Base-by-base conservation (phyloP, 2,888 invertebrate genomes). In the Xestia c-nigrum region DNA sequence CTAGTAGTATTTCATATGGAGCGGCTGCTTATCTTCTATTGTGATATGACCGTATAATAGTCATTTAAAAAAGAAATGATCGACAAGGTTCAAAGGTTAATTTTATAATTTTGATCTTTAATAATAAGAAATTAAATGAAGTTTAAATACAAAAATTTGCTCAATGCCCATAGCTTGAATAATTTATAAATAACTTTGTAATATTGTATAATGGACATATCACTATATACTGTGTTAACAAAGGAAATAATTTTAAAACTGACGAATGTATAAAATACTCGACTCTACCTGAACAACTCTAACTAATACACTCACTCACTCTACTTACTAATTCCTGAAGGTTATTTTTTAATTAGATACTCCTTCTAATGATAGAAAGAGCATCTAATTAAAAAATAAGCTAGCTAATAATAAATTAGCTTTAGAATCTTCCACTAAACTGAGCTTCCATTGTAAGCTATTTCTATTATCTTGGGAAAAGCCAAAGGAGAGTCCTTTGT, bases 401-500 rank as follows among this genome's bases (percentile, higher is more conserved):
- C n/a, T n/a, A n/a, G n/a, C n/a, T n/a, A n/a, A n/a, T n/a, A 57
- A n/a, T 55, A 57, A 47, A 14, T 21, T 38, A 21, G 46, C 5
- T 65, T 47, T 4, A 47, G 21, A 55, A 21, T 46, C 21, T 24
- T 21, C 6, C 16, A 57, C 10, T 50, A 40, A 40, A 65, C 12
- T 14, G 12, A 55, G 21, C 12, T 63, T 55, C 10, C 16, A 64
- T 46, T 64, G 24, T 55, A 16, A 47, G 55, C 12, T 14, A 40
- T 47, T 76, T 65, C 2, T 24, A 76, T 57, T 77, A 47, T 31
- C 14, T 47, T 47, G 57, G 6, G 14, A 47, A 57, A 24, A 24
- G 19, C 16, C 12, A 46, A 63, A 24, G 38, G 19, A 6, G 10
- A 6, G 3, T 38, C n/a, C 43, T 24, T 75, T 74, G 46, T 24